Base-by-base conservation (phyloP, 2,888 invertebrate species). In the Drosophila lacicola region DNA sequence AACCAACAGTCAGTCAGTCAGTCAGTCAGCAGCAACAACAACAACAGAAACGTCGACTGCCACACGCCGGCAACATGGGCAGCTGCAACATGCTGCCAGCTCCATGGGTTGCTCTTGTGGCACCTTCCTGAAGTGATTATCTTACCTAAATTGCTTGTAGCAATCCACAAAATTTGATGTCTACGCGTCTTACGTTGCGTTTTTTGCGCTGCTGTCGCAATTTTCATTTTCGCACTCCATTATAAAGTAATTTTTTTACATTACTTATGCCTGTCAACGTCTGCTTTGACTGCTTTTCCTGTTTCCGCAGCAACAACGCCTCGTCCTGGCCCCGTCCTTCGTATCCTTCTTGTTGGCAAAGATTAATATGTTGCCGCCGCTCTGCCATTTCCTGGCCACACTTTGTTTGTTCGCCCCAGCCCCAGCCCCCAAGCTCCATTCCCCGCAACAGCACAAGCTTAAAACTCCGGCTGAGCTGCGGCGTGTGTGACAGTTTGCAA, bases 211-310 rank as follows among this genome's bases (percentile, higher is more conserved):
- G 71, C 64, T 69, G 74, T 67, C 75, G 84, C 87, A 78, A 84
- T 82, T 87, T 83, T 88, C 82, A 84, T 83, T 88, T 83, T 88
- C 84, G 86, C 89, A 87, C 85, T 89, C 88, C 80, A 89, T 88
- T 88, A 89, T 82, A 88, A 89, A 89, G 88, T 88, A 85, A 88
- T 89, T 85, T 87, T 88, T 87, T 76, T 79, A 70, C 89, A 87
- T 88, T 88, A 88, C 87, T 88, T 87, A 81, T 88, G 85, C 70
- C 85, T 86, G 88, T 86, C 87, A 82, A 75, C 83, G 78, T 80
- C 70, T 76, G 79, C 75, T 80, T 82, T 88, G 78, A 72, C 74
- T 81, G 82, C 66, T 74, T 78, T 82, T 84, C 76, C 81, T 82
- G 83, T 78, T 78, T 88, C 81, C 83, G 78, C 67, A 70, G 73